Evolutionary conservation across 2,797 vertebrate genomes (phyloP), one percentile per base, ranked within the genome.

Genomic region (Danio choprae): DNA sequence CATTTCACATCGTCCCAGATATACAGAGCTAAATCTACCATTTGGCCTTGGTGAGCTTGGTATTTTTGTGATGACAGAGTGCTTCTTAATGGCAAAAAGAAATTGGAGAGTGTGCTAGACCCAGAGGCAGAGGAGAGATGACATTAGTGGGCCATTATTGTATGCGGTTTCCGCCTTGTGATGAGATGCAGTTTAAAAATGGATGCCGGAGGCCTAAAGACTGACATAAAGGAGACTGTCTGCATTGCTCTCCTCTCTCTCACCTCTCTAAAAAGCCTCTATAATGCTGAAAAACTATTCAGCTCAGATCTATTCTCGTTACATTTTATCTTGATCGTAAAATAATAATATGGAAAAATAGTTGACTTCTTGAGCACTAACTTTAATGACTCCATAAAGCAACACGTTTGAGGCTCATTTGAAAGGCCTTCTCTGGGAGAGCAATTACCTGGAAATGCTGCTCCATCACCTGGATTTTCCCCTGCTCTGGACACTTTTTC

Each of bases 401-500:
- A 74, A 38, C 16, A 18, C 36, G 40, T 40, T 40, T 15, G 22
- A 59, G 56, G 56, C 12, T 36, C 29, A 59, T 59, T 59, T 20
- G 4, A 41, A 18, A 68, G 15, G 11, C 4, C 10, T 56, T 64
- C 36, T 22, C 4, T 16, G 29, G 15, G 41, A 71, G 8, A 9
- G 0, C 74, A 81, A 55, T 36, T 92, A 98, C 98, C 90, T 98
- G 95, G 83, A 99, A 99, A 89, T 99, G 96, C 38, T 98, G 97
- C 87, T 98, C 97, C 96, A 98, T 96, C 44, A 97, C 93, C 84
- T 98, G 97, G 87, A 97, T 96, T 89, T 96, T 99, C 0, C 97
- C 98, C 84, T 98, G 97, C 64, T 99, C 97, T 4, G 97, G 97
- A 88, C 96, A 98, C 81, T 96, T 98, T 90, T 95, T 98, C 88